A percentile compares a stretch with the other conserved stretches of the same genome.
These are phyloP conservation scores for Nicator chloris DNA, from an alignment of 2,113 vertebrate genomes.

Conservation along the genomic window DNA sequence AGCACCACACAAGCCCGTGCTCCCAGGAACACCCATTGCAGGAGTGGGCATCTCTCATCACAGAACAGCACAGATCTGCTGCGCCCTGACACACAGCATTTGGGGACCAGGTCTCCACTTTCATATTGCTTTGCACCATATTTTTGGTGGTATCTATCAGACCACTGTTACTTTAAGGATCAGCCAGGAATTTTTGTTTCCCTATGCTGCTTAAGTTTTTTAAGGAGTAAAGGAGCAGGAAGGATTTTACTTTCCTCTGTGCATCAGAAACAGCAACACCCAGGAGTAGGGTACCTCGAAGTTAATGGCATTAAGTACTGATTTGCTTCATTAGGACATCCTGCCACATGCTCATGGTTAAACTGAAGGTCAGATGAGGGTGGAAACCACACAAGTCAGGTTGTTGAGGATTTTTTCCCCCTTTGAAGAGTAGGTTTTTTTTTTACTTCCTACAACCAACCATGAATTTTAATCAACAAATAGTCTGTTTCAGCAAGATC, in stretches of 20 bases:
- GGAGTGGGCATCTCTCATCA: fast-evolving
- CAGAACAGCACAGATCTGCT: neutral
- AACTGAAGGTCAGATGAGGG: neutral
- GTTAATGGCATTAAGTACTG: neutral
- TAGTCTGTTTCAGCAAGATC: neutral
- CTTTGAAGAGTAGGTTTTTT: neutral
- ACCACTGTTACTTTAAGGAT: neutral
- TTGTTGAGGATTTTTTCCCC: neutral
- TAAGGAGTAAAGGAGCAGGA: neutral
- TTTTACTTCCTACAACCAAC: neutral
- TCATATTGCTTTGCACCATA: fast-evolving
- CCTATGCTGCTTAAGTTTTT: fast-evolving
- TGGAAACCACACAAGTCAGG: neutral
- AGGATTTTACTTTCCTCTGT: neutral
- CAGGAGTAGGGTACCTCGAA: neutral
- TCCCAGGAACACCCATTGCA: fast-evolving
- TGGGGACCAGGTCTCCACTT: neutral
- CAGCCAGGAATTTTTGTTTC: neutral
- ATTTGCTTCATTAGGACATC: neutral
- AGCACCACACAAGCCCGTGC: fast-evolving
- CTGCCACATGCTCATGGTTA: neutral
- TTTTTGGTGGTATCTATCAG: neutral
- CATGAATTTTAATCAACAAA: neutral
- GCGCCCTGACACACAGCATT: fast-evolving
- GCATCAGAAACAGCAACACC: fast-evolving